Evolutionary conservation across 2,888 invertebrate species (phyloP).

Genomic region (Patella pellucida): DNA sequence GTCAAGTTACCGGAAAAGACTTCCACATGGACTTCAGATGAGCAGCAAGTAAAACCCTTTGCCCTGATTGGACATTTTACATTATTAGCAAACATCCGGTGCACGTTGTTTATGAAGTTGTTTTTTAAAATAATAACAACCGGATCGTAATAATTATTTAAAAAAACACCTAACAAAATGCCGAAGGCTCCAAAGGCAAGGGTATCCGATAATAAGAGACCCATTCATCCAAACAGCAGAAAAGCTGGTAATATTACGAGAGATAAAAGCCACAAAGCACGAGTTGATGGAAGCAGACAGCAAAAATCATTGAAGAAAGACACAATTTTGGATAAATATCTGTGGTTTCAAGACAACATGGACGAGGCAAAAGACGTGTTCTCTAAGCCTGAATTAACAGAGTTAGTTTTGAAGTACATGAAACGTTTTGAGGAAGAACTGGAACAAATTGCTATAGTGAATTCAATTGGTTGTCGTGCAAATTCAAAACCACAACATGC

Average conservation of each 20-base stretch:
- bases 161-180: conserved; percentile 40
- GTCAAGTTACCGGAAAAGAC: too few relatives aligned
- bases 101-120: too few relatives aligned
- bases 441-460: conserved; percentile 83
- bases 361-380: conserved; percentile 75
- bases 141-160: not conserved
- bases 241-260: conserved; percentile 83
- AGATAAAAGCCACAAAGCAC: conserved; percentile 77
- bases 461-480: conserved; percentile 82
- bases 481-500: conserved; percentile 80
- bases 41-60: too few relatives aligned
- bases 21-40: too few relatives aligned
- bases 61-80: too few relatives aligned
- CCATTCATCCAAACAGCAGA: conserved; percentile 85
- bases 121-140: not conserved
- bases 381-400: conserved; percentile 75
- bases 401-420: conserved; percentile 72
- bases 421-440: conserved; percentile 83
- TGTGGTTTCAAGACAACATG: conserved; percentile 78
- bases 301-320: conserved; percentile 46
- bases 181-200: conserved; percentile 60
- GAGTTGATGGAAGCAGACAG: conserved; percentile 60
- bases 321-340: conserved; percentile 79
- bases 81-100: too few relatives aligned
- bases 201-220: conserved; percentile 47